Evolutionary conservation across 2,797 vertebrate species (phyloP).

Genomic region (Echiichthys vipera): DNA sequence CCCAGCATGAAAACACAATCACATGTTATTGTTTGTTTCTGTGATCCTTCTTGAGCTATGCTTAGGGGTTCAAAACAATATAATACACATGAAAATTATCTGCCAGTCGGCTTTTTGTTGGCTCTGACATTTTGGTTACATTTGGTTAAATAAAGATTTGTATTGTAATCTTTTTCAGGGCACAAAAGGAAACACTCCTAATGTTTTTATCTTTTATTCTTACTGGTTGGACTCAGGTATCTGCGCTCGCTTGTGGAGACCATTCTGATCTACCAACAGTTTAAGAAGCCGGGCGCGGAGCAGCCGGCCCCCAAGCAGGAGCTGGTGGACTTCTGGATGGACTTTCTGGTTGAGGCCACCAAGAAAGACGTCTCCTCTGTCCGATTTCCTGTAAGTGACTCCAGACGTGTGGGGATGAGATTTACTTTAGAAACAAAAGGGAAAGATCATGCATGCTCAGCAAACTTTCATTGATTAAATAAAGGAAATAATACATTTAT

Average conservation of each 20-base stretch:
- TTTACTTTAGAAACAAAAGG: background rate
- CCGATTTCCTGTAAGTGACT: conserved; percentile 92
- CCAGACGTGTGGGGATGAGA: background rate
- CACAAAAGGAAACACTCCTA: background rate
- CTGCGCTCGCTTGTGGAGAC: conserved; percentile 94
- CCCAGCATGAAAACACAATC: conserved; percentile 34
- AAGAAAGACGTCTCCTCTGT: conserved; percentile 95
- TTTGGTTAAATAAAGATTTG: background rate
- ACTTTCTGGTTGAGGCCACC: conserved; percentile 96
- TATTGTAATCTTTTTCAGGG: background rate
- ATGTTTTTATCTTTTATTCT: background rate
- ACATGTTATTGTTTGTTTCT: conserved; percentile 21
- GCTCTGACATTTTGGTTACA: background rate
- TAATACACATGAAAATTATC: conserved; percentile 19
- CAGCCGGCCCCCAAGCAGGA: conserved; percentile 91
- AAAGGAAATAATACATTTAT: background rate
- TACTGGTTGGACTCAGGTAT: conserved; percentile 85
- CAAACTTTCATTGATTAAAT: background rate
- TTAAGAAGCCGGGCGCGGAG: conserved; percentile 90
- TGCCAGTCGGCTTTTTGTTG: background rate
- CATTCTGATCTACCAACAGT: conserved; percentile 96
- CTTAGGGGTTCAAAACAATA: conserved; percentile 12
- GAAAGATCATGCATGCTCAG: background rate
- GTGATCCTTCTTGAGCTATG: background rate
- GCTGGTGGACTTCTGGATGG: conserved; percentile 99